Evolutionary conservation across 1,140 invertebrate genomes (phyloP).

Genomic region (Hyles vespertilio): DNA sequence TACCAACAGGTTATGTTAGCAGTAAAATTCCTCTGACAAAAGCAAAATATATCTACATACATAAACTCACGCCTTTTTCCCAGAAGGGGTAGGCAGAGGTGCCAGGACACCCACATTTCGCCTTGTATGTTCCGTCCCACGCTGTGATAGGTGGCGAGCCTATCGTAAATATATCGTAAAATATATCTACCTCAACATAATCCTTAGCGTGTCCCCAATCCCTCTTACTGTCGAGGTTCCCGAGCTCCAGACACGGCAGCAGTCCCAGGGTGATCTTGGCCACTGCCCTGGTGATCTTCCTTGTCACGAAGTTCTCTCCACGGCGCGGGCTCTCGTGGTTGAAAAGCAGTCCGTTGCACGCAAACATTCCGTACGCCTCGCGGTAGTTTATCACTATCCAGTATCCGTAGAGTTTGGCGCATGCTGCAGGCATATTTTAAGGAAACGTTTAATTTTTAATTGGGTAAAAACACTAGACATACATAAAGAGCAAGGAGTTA

Average conservation of each 20-base stretch:
- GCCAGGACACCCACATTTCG: too few relatives aligned
- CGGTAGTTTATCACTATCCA: slow-evolving; percentile 99
- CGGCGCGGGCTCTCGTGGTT: slow-evolving; percentile 99
- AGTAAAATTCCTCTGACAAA: too few relatives aligned
- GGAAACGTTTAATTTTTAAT: too few relatives aligned
- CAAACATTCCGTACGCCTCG: slow-evolving; percentile 98
- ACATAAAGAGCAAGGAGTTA: too few relatives aligned
- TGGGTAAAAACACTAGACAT: too few relatives aligned
- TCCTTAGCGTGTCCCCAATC: slow-evolving; percentile 99
- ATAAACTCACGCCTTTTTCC: too few relatives aligned
- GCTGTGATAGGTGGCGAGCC: too few relatives aligned
- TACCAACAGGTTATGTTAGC: too few relatives aligned
- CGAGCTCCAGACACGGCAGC: slow-evolving; percentile 92
- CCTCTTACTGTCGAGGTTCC: slow-evolving; percentile 96
- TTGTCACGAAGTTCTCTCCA: slow-evolving; percentile 99
- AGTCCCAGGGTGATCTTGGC: slow-evolving; percentile 96
- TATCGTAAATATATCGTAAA: too few relatives aligned
- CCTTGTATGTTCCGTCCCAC: too few relatives aligned
- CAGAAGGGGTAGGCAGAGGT: too few relatives aligned
- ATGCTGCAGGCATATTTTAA: slow-evolving; percentile 87
- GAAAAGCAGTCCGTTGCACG: slow-evolving; percentile 98
- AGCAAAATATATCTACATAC: too few relatives aligned
- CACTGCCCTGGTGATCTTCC: slow-evolving; percentile 98
- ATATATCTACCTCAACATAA: slow-evolving; percentile 91
- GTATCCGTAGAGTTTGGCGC: slow-evolving; percentile 98